Evolutionary conservation across 2,113 vertebrate species (phyloP).

Genomic region (Gracilinanus agilis): DNA sequence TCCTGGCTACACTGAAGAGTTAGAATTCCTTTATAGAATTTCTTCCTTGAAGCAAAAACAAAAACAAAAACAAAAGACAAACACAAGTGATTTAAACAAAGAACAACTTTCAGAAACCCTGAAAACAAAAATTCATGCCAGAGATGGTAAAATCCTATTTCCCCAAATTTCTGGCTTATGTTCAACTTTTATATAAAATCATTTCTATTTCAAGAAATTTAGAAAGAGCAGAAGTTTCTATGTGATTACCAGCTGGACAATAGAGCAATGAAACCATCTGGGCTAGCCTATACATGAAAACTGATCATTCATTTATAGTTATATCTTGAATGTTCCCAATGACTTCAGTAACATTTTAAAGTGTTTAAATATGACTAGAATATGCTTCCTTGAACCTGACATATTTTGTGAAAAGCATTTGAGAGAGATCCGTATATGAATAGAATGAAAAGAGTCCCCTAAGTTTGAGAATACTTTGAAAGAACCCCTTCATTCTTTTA

Average conservation of each 20-base stretch:
- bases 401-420: neutral
- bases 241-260: neutral
- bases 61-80: neutral
- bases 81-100: neutral
- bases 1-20: neutral
- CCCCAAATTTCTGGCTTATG: neutral
- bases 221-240: neutral
- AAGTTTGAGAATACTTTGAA: neutral
- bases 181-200: neutral
- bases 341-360: neutral
- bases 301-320: neutral
- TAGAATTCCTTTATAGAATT: neutral
- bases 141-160: neutral
- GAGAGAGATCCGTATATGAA: neutral
- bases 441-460: neutral
- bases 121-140: neutral
- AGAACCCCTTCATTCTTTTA: neutral
- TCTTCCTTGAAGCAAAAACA: neutral
- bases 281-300: neutral
- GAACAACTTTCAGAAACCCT: neutral
- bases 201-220: neutral
- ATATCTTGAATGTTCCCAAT: neutral
- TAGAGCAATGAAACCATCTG: neutral
- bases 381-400: neutral
- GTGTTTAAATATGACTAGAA: neutral